Percentiles rank a stretch among this genome's conserved stretches.
These are phyloP conservation scores for Drosophila falleni DNA, from an alignment of 2,888 invertebrate genomes.

Conservation along the genomic window DNA sequence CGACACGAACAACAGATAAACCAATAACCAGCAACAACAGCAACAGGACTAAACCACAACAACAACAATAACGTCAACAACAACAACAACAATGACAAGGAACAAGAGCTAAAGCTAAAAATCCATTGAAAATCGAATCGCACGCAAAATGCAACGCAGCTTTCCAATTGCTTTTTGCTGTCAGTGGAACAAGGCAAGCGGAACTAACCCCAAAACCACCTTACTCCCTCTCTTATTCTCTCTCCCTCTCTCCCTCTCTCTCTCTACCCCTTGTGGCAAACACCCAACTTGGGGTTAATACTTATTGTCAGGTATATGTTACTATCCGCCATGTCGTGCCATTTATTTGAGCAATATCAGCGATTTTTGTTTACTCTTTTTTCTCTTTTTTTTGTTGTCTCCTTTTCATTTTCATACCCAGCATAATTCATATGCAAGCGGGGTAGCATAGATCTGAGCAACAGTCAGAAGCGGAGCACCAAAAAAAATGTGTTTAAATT, in stretches of 20 bases:
- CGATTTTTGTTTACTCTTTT: constrained; percentile 42
- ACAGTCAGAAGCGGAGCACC: background rate
- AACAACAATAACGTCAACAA: constrained; percentile 26
- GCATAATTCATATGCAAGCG: background rate
- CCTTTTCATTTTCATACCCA: constrained; percentile 22
- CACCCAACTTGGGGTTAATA: constrained; percentile 51
- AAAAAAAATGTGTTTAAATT: too few species aligned
- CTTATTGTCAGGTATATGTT: constrained; percentile 69
- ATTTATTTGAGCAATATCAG: constrained; percentile 67
- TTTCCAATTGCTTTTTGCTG: constrained; percentile 58
- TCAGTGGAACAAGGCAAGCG: constrained; percentile 30
- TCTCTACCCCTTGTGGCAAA: background rate
- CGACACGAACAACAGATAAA: constrained; percentile 63
- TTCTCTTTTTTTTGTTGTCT: background rate
- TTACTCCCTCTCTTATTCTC: background rate
- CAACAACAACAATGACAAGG: constrained; percentile 21
- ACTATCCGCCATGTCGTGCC: constrained; percentile 45
- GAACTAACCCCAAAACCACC: constrained; percentile 19
- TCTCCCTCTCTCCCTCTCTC: too few species aligned
- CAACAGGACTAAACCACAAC: constrained; percentile 23
- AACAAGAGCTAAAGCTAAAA: constrained; percentile 32
- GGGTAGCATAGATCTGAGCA: background rate
- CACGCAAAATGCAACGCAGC: constrained; percentile 67
- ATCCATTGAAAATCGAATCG: constrained; percentile 57
- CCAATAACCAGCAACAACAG: constrained; percentile 55